Percentiles rank a stretch among this genome's conserved stretches.
These are phyloP conservation scores for Cristatella mucedo DNA, from an alignment of 2,888 invertebrate genomes.

Conservation along the genomic window DNA sequence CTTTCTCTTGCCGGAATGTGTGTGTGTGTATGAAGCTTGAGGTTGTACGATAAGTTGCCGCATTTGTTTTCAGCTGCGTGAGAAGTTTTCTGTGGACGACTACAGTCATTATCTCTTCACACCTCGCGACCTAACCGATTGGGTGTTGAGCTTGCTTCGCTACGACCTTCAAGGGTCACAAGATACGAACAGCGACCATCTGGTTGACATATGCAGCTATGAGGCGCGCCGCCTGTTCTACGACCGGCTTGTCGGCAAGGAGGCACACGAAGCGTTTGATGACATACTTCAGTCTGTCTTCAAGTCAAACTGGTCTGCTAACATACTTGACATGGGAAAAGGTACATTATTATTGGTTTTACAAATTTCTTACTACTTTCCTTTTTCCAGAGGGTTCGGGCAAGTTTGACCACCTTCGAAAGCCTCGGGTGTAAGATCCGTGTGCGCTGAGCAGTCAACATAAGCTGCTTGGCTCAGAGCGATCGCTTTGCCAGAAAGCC, in stretches of 20 bases:
- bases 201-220: constrained; percentile 51
- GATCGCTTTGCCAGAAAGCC: no score
- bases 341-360: constrained; percentile 12
- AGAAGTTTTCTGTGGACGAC: constrained; percentile 44
- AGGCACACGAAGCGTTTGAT: constrained; percentile 52
- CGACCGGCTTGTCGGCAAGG: constrained; percentile 52
- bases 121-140: constrained; percentile 56
- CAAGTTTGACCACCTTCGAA: no score
- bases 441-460: no score
- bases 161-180: constrained; percentile 18
- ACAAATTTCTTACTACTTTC: neutral
- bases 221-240: constrained; percentile 61
- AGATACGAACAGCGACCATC: constrained; percentile 26
- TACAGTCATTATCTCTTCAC: constrained; percentile 57
- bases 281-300: constrained; percentile 46
- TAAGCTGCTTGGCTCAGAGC: no score
- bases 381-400: constrained; percentile 16
- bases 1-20: no score
- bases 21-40: no score
- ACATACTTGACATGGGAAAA: constrained; percentile 26
- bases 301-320: constrained; percentile 37
- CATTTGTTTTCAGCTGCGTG: constrained; percentile 33
- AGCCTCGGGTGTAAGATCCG: no score
- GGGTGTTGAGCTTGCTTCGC: constrained; percentile 49
- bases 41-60: no score